Conservation (phyloP, 2,888 invertebrate genomes). For the Cartodere bifasciata region DNA sequence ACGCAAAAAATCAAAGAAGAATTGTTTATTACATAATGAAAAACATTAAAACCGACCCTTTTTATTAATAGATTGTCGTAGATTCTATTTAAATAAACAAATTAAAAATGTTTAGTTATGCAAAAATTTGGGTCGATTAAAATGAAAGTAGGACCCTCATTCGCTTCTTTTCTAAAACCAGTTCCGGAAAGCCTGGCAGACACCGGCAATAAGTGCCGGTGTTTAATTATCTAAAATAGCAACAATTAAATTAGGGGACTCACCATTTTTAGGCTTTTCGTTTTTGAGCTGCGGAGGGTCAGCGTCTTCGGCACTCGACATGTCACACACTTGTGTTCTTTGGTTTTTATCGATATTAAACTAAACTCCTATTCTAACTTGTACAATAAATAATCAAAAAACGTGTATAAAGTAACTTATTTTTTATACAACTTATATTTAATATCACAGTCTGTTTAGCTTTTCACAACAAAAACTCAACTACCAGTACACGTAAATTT, state of each 20-base stretch:
- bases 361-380: conserved; percentile 21
- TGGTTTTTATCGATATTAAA: conserved; percentile 20
- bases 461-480: conserved; percentile 28
- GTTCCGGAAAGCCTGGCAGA: too few species aligned
- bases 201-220: too few species aligned
- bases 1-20: too few species aligned
- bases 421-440: conserved; percentile 26
- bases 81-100: too few species aligned
- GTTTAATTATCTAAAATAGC: too few species aligned
- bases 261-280: conserved; percentile 23
- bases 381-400: conserved; percentile 28
- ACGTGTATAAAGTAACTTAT: conserved; percentile 27
- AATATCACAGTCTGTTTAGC: conserved; percentile 30
- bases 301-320: conserved; percentile 25
- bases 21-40: too few species aligned
- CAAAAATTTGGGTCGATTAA: too few species aligned
- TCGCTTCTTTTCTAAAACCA: too few species aligned
- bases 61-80: too few species aligned
- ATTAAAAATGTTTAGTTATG: too few species aligned
- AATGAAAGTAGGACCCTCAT: too few species aligned
- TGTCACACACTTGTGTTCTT: conserved; percentile 20
- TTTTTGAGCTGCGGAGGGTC: conserved; percentile 21
- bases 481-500: conserved; percentile 26
- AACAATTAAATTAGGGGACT: conserved; percentile 18
- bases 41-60: too few species aligned